A percentile compares a stretch with the other conserved stretches of the same genome.
Evolutionary conservation across 2,113 vertebrate genomes (phyloP).

Genomic region (Cyphomyrus discorhynchus): DNA sequence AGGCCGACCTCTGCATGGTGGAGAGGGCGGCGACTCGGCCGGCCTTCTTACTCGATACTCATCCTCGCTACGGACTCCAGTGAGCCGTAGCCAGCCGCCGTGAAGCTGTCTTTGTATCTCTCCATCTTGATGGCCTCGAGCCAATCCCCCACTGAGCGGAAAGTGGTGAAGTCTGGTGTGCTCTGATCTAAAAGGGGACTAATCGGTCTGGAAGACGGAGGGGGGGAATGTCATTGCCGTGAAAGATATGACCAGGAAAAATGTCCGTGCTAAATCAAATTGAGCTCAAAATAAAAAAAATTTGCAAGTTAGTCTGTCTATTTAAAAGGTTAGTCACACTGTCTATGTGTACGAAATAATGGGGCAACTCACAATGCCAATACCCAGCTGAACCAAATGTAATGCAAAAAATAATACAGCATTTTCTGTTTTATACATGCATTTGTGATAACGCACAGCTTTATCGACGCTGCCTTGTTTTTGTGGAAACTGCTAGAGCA

Average conservation of each 20-base stretch:
- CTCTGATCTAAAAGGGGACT: constrained; percentile 97
- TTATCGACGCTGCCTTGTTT: neutral
- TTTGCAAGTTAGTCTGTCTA: neutral
- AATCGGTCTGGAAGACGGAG: constrained; percentile 75
- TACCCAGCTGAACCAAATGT: neutral
- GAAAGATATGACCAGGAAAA: constrained; percentile 8
- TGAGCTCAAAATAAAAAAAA: constrained; percentile 2
- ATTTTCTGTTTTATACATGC: neutral
- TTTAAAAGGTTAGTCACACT: neutral
- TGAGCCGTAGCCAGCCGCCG: constrained; percentile 92
- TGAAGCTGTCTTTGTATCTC: constrained; percentile 96
- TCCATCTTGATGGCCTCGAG: constrained; percentile 99
- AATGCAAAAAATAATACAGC: neutral
- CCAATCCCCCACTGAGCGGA: constrained; percentile 96
- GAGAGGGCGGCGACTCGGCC: neutral
- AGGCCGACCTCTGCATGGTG: neutral
- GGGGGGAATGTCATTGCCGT: constrained; percentile 51
- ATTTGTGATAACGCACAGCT: neutral
- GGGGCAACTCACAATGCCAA: neutral
- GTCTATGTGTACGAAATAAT: neutral
- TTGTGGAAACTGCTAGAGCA: neutral
- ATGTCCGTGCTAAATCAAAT: neutral
- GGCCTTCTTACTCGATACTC: constrained; percentile 89
- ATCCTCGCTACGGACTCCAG: constrained; percentile 96
- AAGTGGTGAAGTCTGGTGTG: constrained; percentile 88